phyloP scores from a whole-genome alignment of 2,797 vertebrate species.

The Enoplosus armatus region DNA sequence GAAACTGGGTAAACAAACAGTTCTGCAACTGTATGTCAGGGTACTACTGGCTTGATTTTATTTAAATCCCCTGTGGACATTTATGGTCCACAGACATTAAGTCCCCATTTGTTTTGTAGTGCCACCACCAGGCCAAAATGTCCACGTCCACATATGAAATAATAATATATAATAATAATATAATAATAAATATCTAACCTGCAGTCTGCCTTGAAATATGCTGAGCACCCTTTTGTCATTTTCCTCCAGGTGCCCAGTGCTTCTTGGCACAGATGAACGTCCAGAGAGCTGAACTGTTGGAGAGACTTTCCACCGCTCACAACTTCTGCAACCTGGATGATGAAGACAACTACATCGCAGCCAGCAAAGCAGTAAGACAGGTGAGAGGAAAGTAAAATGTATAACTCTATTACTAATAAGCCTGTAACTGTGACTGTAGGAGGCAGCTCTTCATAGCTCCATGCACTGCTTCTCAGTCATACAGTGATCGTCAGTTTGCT shows the following conservation, averaged over 20 bases:
- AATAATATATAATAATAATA: no score
- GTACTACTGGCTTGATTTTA: background rate
- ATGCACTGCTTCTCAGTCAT: background rate
- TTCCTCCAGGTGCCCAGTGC: conserved; percentile 87
- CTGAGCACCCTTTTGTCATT: background rate
- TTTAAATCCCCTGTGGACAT: background rate
- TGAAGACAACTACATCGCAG: conserved; percentile 91
- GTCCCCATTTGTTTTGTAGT: background rate
- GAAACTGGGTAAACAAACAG: conserved; percentile 89
- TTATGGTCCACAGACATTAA: background rate
- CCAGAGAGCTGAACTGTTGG: conserved; percentile 94
- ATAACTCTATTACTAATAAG: no score
- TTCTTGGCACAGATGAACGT: conserved; percentile 94
- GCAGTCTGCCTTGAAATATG: background rate
- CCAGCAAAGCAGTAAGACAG: conserved; percentile 94
- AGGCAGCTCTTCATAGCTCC: background rate
- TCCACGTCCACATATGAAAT: background rate
- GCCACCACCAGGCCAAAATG: background rate
- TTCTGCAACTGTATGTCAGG: no score
- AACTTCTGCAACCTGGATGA: conserved; percentile 96
- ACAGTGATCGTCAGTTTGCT: conserved; percentile 6
- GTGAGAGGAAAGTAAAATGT: conserved; percentile 67
- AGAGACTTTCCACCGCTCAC: conserved; percentile 94
- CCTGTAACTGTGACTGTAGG: background rate
- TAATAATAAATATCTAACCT: background rate